Percentiles rank a stretch among this genome's conserved stretches.
phyloP scores from a whole-genome alignment of 2,888 invertebrate genomes.

The Ochropleura plecta region DNA sequence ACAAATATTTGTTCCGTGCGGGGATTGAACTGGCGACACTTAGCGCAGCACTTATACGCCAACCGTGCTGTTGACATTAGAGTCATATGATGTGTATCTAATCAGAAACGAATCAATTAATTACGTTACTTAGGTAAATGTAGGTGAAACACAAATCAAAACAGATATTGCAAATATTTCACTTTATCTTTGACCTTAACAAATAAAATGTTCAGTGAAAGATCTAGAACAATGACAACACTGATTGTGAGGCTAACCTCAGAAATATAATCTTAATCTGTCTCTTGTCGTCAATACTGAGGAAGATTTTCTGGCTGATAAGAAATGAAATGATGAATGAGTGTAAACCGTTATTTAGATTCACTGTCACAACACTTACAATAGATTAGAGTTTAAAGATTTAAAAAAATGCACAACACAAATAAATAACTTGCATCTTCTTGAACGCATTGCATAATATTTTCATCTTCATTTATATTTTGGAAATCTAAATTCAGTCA shows the following conservation, averaged over 20 bases:
- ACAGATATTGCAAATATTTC: not conserved
- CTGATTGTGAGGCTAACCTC: conserved; percentile 28
- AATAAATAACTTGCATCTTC: not conserved
- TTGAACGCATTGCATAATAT: too few species aligned
- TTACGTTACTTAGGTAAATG: not conserved
- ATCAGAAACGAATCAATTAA: conserved; percentile 18
- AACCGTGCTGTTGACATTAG: too few species aligned
- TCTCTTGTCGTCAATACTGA: not conserved
- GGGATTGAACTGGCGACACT: too few species aligned
- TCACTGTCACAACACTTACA: not conserved
- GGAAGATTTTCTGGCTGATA: conserved; percentile 21
- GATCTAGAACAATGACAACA: conserved; percentile 21
- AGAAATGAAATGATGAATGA: conserved; percentile 30
- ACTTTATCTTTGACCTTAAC: conserved; percentile 4
- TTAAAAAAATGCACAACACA: not conserved
- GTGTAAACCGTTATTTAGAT: conserved; percentile 3
- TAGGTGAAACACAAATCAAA: not conserved
- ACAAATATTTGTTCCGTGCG: too few species aligned
- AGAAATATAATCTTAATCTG: conserved; percentile 33
- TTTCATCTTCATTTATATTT: too few species aligned
- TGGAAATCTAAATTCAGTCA: too few species aligned
- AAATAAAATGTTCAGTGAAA: not conserved
- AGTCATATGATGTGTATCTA: conserved; percentile 16
- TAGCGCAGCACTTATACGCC: too few species aligned
- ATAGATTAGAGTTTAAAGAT: not conserved